Evolutionary conservation across 2,113 vertebrate species (phyloP).

Genomic region (Oryzias melastigma): DNA sequence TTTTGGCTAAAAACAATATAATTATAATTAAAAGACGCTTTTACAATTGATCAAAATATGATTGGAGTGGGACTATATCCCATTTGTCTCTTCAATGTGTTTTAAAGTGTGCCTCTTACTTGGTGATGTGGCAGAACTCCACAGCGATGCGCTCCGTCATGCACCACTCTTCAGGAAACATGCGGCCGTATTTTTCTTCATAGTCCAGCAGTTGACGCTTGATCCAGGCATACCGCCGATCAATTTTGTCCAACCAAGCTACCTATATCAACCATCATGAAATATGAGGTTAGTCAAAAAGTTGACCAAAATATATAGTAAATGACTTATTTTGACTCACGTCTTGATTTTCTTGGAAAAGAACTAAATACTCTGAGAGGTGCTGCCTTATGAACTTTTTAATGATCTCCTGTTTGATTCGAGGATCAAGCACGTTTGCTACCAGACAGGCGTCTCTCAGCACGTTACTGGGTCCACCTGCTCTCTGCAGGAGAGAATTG

Average conservation of each 20-base stretch:
- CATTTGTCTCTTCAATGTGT: neutral
- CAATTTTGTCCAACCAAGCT: constrained; percentile 97
- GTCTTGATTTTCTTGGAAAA: constrained; percentile 99
- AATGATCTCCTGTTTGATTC: constrained; percentile 98
- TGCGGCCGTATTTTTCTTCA: constrained; percentile 94
- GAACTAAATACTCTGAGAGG: constrained; percentile 93
- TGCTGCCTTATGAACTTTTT: constrained; percentile 98
- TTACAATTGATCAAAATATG: too few relatives aligned
- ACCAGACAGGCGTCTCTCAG: constrained; percentile 94
- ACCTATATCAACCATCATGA: constrained; percentile 75
- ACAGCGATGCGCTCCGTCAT: constrained; percentile 97
- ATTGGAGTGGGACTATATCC: too few relatives aligned
- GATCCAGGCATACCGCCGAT: constrained; percentile 94
- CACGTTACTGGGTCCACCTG: constrained; percentile 93
- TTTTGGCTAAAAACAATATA: too few relatives aligned
- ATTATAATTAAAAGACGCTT: too few relatives aligned
- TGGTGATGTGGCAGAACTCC: constrained; percentile 95
- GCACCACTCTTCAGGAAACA: constrained; percentile 95
- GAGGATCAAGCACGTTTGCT: constrained; percentile 92
- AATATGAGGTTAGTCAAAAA: neutral
- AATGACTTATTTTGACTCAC: constrained; percentile 73
- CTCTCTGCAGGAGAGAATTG: constrained; percentile 73
- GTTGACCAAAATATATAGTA: neutral
- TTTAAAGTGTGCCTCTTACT: constrained; percentile 68
- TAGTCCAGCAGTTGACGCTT: constrained; percentile 97